Percentiles rank a stretch among this genome's conserved stretches.
phyloP scores from a whole-genome alignment of 2,888 invertebrate genomes.

The Pediacus dermestoides region DNA sequence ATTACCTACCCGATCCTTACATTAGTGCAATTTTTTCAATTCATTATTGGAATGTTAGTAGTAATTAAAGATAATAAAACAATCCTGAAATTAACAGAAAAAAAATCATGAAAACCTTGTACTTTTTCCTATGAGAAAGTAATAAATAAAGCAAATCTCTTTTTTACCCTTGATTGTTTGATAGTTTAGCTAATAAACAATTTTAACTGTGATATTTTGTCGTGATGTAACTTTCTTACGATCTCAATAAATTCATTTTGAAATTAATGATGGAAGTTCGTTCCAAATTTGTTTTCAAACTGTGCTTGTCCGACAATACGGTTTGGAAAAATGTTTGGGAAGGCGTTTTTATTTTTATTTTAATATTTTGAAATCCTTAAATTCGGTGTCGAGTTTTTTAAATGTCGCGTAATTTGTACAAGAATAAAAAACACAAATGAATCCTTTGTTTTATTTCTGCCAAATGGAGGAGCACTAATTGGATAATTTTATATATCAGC shows the following conservation, averaged over 20 bases:
- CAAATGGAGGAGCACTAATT: constrained; percentile 11
- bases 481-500: constrained; percentile 15
- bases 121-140: too few relatives aligned
- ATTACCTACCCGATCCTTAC: constrained; percentile 44
- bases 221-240: constrained; percentile 40
- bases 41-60: constrained; percentile 10
- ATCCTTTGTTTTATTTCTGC: constrained; percentile 5
- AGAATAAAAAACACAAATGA: constrained; percentile 7
- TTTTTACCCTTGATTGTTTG: too few relatives aligned
- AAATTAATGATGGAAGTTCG: constrained; percentile 35
- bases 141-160: too few relatives aligned
- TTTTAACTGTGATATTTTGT: constrained; percentile 43
- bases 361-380: too few relatives aligned
- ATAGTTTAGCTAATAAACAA: too few relatives aligned
- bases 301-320: constrained; percentile 15
- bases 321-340: constrained; percentile 45
- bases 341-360: constrained; percentile 45
- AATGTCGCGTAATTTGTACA: too few relatives aligned
- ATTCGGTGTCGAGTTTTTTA: too few relatives aligned
- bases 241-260: constrained; percentile 47
- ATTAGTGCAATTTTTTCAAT: constrained; percentile 34
- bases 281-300: constrained; percentile 45
- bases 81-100: constrained; percentile 14
- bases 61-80: constrained; percentile 23
- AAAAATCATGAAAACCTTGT: too few relatives aligned